A percentile compares a stretch with the other conserved stretches of the same genome.
Conservation (phyloP, 2,888 invertebrate genomes). For the Apocheima hispidaria region DNA sequence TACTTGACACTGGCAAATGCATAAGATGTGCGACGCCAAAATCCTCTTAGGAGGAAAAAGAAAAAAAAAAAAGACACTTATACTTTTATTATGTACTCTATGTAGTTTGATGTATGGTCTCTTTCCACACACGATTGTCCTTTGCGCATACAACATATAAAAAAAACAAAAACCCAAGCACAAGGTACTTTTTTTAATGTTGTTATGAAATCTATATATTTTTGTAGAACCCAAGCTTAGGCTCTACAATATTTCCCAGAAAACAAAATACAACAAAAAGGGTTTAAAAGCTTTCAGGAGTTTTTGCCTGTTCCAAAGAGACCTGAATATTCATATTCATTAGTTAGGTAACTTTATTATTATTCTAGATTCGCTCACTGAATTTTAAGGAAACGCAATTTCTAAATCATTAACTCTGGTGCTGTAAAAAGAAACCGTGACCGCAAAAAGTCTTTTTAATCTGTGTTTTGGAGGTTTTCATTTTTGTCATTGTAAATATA, state of each 20-base stretch:
- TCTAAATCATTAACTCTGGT: too few relatives aligned
- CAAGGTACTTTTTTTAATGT: too few relatives aligned
- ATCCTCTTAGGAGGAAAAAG: too few relatives aligned
- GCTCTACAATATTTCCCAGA: background rate
- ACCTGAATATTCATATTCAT: conserved; percentile 1
- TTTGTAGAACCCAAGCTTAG: background rate
- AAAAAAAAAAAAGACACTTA: too few relatives aligned
- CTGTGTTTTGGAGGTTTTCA: background rate
- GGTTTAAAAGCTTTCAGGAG: background rate
- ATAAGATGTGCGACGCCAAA: too few relatives aligned
- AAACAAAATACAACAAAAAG: background rate
- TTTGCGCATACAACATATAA: too few relatives aligned
- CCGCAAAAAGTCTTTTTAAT: background rate
- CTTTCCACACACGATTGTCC: too few relatives aligned
- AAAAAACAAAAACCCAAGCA: too few relatives aligned
- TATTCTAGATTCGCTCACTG: conserved; percentile 2
- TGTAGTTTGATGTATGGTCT: too few relatives aligned
- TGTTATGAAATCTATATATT: too few relatives aligned
- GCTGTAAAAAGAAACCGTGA: conserved; percentile 1
- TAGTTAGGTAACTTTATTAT: conserved; percentile 1
- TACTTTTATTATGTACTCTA: too few relatives aligned
- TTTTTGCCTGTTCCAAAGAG: background rate
- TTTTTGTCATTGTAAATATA: background rate
- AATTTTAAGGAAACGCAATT: conserved; percentile 1
- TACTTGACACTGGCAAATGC: too few relatives aligned